phyloP scores from a whole-genome alignment of 2,113 vertebrate species.

The Monopterus albus region DNA sequence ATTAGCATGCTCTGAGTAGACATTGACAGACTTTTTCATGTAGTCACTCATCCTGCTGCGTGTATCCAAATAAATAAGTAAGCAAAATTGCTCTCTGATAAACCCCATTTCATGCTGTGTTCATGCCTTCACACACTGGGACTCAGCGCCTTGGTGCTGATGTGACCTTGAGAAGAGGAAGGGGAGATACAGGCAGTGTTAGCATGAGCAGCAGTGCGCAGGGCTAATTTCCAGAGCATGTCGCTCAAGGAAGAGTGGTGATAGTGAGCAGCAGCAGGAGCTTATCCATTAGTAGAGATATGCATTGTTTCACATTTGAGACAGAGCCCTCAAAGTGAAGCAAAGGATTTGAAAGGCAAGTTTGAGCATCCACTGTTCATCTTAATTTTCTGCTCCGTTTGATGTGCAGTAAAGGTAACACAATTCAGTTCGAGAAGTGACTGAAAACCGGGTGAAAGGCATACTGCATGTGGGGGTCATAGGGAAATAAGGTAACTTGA shows the following conservation, averaged over 20 bases:
- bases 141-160: neutral
- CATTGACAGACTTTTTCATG: constrained; percentile 45
- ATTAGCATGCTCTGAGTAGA: constrained; percentile 76
- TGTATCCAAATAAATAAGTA: constrained; percentile 59
- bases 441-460: constrained; percentile 12
- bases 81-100: constrained; percentile 36
- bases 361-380: constrained; percentile 32
- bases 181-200: constrained; percentile 41
- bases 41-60: constrained; percentile 52
- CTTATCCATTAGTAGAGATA: constrained; percentile 57
- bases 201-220: constrained; percentile 41
- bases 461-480: neutral
- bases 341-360: constrained; percentile 51
- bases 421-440: constrained; percentile 1
- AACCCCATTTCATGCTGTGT: constrained; percentile 48
- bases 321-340: constrained; percentile 50
- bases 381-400: constrained; percentile 43
- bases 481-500: neutral
- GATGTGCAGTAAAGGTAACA: constrained; percentile 18
- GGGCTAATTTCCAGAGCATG: constrained; percentile 70
- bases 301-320: constrained; percentile 65
- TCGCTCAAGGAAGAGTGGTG: constrained; percentile 59
- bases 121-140: constrained; percentile 16
- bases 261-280: constrained; percentile 56
- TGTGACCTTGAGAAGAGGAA: constrained; percentile 75